Base-by-base conservation (phyloP, 1,140 invertebrate species). In the Anadara kagoshimensis region DNA sequence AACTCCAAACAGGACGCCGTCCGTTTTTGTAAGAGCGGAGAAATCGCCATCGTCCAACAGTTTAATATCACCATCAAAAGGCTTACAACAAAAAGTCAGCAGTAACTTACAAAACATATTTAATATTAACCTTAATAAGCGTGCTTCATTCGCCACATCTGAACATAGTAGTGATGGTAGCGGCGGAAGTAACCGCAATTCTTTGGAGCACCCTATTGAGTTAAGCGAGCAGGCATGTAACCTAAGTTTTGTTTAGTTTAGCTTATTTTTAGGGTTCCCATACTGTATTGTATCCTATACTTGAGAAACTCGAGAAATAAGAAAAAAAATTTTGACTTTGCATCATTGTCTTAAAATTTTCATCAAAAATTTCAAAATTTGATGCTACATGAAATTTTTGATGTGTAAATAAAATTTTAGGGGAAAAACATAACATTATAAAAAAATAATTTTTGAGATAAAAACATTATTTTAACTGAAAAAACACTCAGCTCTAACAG, bases 221-320 rank as follows among this genome's bases (percentile, higher is more conserved):
- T 78, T 85, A 69, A 81, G 74, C 76, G 81, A 85, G 68, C 83
- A 84, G 81, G 83, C 79, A 81, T 83, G 81, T 84, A 75, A 44
- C 41, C 68, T 66, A 22, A 51, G 41, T 76, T 76, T 66, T 65
- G 45, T 56, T 78, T 67, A 22, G 62, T 57, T 69, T 22, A n/a
- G 29, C 29, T 36, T 36, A 36, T 36, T 36, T 36, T 36, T 3
- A 36, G 29, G 29, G 29, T 36, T 36, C 29, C 29, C 29, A 36
- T 36, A 3, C 29, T 7, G 7, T 36, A 36, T n/a, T n/a, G n/a
- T n/a, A n/a, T n/a, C n/a, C n/a, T n/a, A n/a, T n/a, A 36, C 7
- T 36, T 36, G 29, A 36, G 29, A 36, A 36, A 36, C n/a, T n/a
- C n/a, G n/a, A n/a, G n/a, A n/a, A n/a, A n/a, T n/a, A n/a, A n/a